Evolutionary conservation across 2,888 invertebrate genomes (phyloP), one percentile per base, ranked within the genome.

Genomic region (Melinaea marsaeus): DNA sequence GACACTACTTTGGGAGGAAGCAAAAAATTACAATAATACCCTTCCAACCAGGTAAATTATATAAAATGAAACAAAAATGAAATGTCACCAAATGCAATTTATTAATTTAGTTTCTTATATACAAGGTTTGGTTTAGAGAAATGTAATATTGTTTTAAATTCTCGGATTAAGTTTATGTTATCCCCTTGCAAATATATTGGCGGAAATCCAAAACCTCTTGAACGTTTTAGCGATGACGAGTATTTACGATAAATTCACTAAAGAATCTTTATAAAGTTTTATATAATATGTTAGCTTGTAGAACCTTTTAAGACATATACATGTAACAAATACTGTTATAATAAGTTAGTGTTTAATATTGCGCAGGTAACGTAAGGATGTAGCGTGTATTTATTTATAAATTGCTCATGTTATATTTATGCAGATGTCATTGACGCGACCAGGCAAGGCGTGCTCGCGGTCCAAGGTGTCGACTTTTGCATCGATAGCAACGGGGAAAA

Each of bases 381-480:
- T 22, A 11, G 7, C 42, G 2, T 42, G 42, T 37, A 55, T 7
- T 45, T 46, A 22, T 60, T 47, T 59, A 59, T 32, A 7, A 56
- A 22, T 13, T 45, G 45, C 33, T 55, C 45, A 51, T 13, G 34
- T 37, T 60, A 46, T 57, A 55, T 77, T 74, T 75, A 78, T 79
- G 67, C 80, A 90, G 91, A 91, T 84, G 87, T 88, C 68, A 77
- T 81, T 69, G 92, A 91, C 74, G 87, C 86, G 55, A 86, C 88
- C 45, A 82, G 86, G 13, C 85, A 87, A 69, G 92, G 92, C 34
- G 94, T 96, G 63, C 86, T 96, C 61, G 93, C 94, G 11, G 93
- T 97, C 6, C 90, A 93, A 72, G 91, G 92, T 64, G 94, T 97
- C 64, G 95, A 97, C 80, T 93, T 95, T 60, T 94, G 95, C 75